These are phyloP conservation scores for Micromesistius poutassou DNA, from an alignment of 2,797 vertebrate genomes.

Conservation along the genomic window DNA sequence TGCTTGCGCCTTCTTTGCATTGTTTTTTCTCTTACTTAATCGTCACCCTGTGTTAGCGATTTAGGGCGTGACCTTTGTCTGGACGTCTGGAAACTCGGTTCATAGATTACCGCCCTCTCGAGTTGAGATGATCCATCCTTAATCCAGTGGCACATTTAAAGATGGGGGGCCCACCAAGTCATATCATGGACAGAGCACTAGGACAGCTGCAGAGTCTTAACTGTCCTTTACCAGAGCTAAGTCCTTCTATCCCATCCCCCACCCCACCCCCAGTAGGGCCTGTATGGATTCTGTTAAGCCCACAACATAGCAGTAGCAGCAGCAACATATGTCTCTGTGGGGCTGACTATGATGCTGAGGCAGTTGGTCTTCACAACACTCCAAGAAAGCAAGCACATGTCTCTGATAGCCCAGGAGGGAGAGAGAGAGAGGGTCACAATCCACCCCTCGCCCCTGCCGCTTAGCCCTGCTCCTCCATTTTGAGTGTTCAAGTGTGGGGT, in stretches of 20 bases:
- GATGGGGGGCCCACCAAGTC: conserved; percentile 36
- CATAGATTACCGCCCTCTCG: conserved; percentile 32
- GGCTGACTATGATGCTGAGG: conserved; percentile 21
- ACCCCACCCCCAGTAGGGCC: conserved; percentile 6
- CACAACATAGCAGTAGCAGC: background rate
- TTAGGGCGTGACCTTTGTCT: background rate
- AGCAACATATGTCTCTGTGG: background rate
- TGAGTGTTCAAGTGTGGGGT: too few relatives aligned
- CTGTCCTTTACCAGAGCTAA: conserved; percentile 21
- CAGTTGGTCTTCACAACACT: conserved; percentile 15
- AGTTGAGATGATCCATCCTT: conserved; percentile 35
- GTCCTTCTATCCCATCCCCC: conserved; percentile 5
- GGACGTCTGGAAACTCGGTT: conserved; percentile 18
- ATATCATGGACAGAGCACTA: conserved; percentile 17
- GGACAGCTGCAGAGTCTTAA: conserved; percentile 37
- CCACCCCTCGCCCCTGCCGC: too few relatives aligned
- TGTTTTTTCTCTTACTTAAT: background rate
- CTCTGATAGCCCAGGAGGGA: conserved; percentile 47
- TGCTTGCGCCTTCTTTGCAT: background rate
- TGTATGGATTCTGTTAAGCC: conserved; percentile 39
- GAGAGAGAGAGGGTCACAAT: too few relatives aligned
- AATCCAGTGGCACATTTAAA: conserved; percentile 42
- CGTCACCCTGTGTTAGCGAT: background rate
- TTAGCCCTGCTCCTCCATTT: too few relatives aligned
- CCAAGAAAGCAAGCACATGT: conserved; percentile 3